phyloP scores from a whole-genome alignment of 1,140 invertebrate genomes.

The Dendroctonus ponderosae region DNA sequence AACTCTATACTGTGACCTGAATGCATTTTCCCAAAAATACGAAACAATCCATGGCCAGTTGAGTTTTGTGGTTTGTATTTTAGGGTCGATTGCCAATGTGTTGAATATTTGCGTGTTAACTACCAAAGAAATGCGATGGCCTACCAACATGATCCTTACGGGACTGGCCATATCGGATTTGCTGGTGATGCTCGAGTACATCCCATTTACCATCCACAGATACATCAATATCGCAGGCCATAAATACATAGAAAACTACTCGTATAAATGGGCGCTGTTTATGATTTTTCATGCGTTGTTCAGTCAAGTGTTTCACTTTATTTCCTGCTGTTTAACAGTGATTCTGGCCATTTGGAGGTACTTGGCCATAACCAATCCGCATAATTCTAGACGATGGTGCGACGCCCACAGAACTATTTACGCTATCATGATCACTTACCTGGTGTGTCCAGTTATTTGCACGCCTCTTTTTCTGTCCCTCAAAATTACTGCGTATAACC shows the following conservation, averaged over 20 bases:
- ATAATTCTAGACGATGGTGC: constrained; percentile 75
- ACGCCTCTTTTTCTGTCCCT: constrained; percentile 80
- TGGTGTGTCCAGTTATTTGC: constrained; percentile 81
- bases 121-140: constrained; percentile 81
- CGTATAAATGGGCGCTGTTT: constrained; percentile 78
- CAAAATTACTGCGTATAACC: constrained; percentile 54
- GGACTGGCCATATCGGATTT: constrained; percentile 89
- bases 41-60: constrained; percentile 71
- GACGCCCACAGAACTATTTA: constrained; percentile 66
- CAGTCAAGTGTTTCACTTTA: constrained; percentile 82
- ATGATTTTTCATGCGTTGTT: constrained; percentile 84
- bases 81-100: constrained; percentile 90
- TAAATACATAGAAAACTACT: constrained; percentile 60
- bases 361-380: constrained; percentile 82
- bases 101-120: constrained; percentile 93
- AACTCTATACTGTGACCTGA: constrained; percentile 45
- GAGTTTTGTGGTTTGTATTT: constrained; percentile 79
- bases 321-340: constrained; percentile 90
- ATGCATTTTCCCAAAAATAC: constrained; percentile 54
- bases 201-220: constrained; percentile 82
- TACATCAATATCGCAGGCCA: constrained; percentile 62
- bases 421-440: constrained; percentile 76
- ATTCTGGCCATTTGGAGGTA: constrained; percentile 91
- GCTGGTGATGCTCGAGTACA: constrained; percentile 91
- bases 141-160: constrained; percentile 82